Conservation (phyloP, 2,113 vertebrate species). For the Cricetomys ansorgei region DNA sequence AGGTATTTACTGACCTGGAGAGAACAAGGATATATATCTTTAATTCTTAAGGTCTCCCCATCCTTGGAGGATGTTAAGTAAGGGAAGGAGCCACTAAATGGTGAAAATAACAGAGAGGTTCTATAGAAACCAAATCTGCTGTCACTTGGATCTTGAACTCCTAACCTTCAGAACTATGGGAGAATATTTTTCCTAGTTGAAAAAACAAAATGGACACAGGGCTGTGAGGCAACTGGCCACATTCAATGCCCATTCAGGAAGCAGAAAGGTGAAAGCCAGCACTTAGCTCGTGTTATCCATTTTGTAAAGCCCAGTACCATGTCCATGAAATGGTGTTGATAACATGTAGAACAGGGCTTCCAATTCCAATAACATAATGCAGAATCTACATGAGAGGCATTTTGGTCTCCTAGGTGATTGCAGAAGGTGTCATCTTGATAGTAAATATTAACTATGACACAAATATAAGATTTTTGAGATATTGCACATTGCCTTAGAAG, state of each 20-base stretch:
- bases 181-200: not conserved
- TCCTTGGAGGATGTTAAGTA: not conserved
- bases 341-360: not conserved
- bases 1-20: not conserved
- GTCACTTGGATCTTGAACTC: not conserved
- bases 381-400: not conserved
- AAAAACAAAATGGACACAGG: not conserved
- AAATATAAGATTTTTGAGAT: not conserved
- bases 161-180: not conserved
- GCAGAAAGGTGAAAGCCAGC: not conserved
- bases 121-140: too few species aligned
- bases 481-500: not conserved
- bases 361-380: not conserved
- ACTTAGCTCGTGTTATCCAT: not conserved
- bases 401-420: not conserved
- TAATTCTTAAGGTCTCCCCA: not conserved
- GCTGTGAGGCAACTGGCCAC: too few species aligned
- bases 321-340: not conserved
- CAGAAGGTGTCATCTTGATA: not conserved
- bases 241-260: not conserved
- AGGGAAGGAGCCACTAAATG: not conserved
- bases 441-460: not conserved
- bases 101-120: not conserved
- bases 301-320: not conserved
- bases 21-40: not conserved